Evolutionary conservation across 2,113 vertebrate species (phyloP), one percentile per base, ranked within the genome.

Genomic region (Amazona guildingii): DNA sequence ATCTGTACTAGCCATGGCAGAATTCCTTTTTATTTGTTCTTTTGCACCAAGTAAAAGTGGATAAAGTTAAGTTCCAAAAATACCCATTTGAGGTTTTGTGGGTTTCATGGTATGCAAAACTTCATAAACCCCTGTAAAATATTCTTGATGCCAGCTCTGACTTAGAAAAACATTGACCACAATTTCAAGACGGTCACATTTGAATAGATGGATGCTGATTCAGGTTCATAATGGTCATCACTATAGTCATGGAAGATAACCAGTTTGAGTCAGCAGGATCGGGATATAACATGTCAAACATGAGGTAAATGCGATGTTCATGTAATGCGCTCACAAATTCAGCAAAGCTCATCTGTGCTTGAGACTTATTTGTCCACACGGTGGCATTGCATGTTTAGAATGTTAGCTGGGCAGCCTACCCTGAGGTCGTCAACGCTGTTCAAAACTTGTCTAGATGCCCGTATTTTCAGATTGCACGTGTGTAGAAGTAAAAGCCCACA

Each of bases 391-490:
- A 4, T 0, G 86, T 29, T 96, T 79, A 61, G 57, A 16, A 81
- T 94, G 77, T 28, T 39, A 15, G 2, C 28, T 28, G 44, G 3
- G 19, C 3, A 20, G 43, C 17, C 24, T 19, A 4, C 41, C 0
- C 46, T 2, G 59, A 16, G 15, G 15, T n/a, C 33, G 83, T 28
- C 70, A 28, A 0, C 27, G 0, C 10, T 1, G 29, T 14, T 63
- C 10, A 3, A 0, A 4, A 18, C 1, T n/a, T 5, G 9, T 3
- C 33, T 19, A 11, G 41, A 13, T 64, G 23, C 29, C 35, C 10
- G 4, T 2, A 1, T 44, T 59, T 41, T 11, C 4, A 35, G n/a
- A 3, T 16, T 9, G 74, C 0, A 8, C 41, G 11, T 13, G 15
- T 25, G n/a, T 9, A 13, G 11, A 73, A 73, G 44, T 48, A 49